These are phyloP conservation scores for Lepidostoma basale DNA, from an alignment of 1,140 invertebrate species.

Conservation along the genomic window DNA sequence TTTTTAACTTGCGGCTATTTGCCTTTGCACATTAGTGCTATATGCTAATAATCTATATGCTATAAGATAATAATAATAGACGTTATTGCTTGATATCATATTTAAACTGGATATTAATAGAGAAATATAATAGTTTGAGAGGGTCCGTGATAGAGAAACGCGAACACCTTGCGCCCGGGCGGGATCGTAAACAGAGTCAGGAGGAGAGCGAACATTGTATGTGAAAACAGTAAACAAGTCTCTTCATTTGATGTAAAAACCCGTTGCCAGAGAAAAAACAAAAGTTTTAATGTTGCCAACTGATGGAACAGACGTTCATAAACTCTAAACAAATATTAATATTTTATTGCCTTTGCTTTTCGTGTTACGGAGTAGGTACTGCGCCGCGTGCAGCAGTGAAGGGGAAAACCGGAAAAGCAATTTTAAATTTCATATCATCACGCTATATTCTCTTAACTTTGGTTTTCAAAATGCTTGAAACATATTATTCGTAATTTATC, in stretches of 20 bases:
- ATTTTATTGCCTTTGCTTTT: neutral
- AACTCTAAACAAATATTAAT: constrained; percentile 6
- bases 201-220: constrained; percentile 3
- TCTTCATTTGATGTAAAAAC: constrained; percentile 24
- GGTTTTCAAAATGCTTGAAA: neutral
- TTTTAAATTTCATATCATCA: neutral
- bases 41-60: neutral
- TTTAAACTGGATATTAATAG: neutral
- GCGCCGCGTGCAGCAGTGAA: neutral
- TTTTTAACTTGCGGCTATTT: too few relatives aligned
- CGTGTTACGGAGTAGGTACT: neutral
- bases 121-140: neutral
- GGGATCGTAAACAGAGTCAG: neutral
- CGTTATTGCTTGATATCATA: neutral
- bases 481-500: too few relatives aligned
- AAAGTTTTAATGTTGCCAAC: neutral
- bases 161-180: neutral
- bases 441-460: neutral
- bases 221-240: constrained; percentile 12
- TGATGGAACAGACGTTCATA: neutral
- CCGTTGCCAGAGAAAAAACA: neutral
- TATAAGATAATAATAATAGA: neutral
- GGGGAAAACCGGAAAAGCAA: neutral
- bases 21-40: too few relatives aligned
- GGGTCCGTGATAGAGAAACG: neutral